Evolutionary conservation across 30 jellyfish, hydroid and myxozoan genomes (phyloP), one percentile per base, ranked within the genome.

Genomic region (Chrysaora quinquecirrha): DNA sequence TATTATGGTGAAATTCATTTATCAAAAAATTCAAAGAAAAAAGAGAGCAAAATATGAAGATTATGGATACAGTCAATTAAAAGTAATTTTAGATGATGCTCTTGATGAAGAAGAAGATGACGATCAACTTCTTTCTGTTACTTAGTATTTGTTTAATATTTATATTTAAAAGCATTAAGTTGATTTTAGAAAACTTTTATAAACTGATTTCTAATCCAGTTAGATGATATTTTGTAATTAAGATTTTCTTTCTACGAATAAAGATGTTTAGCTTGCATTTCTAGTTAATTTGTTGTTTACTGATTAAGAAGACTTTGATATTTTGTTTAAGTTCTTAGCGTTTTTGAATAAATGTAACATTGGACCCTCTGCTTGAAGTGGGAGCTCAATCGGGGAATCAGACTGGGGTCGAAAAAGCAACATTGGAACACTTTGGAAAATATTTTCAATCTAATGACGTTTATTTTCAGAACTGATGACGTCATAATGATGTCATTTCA

Each of bases 31-130:
- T 35, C 83, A 64, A 27, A 43, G 95, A 49, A 64, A 46, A 31
- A 84, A 49, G 34, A 64, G 82, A 23, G 77, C 83, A 23, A 64
- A 64, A 65, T 84, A 84, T 71, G 95, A 84, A 32, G 95, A 84
- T 62, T 84, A 84, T 50, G 95, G 95, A n/a, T 84, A 84, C 38
- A 84, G 88, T 56, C 95, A 84, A 34, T 75, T 84, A 48, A 73
- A 71, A 49, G 70, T 74, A 3, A 84, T 84, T 1, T 65, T 65
- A 64, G 95, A 73, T 19, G 84, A 71, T 48, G 25, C 52, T 73
- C 68, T 72, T 30, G 88, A 84, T 30, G 95, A 61, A 3, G 87
- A 74, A 20, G 95, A 84, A 29, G 95, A 83, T 56, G 91, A 82
- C 43, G 95, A 84, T 18, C 87, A 64, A n/a, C 43, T 84, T 30